Evolutionary conservation across 2,113 vertebrate species (phyloP).

Genomic region (Corythornis madagascariensis): DNA sequence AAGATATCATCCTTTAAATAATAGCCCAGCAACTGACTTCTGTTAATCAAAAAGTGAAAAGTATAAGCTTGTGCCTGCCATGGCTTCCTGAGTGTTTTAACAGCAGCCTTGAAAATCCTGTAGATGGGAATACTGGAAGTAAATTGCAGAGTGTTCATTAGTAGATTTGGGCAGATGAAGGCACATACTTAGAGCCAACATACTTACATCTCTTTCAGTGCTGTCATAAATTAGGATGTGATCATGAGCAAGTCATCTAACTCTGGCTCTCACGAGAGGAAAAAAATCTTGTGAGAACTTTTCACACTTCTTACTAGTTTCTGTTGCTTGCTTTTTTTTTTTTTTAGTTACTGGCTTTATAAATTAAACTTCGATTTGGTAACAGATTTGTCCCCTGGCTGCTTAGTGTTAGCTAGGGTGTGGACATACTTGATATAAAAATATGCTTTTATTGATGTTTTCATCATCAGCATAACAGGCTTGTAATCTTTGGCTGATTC

Average conservation of each 20-base stretch:
- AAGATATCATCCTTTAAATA: not conserved
- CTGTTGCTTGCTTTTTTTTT: not conserved
- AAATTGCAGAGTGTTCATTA: not conserved
- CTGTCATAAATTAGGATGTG: not conserved
- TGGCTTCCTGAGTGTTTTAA: conserved; percentile 44
- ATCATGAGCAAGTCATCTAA: not conserved
- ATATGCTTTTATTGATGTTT: not conserved
- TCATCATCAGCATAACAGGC: not conserved
- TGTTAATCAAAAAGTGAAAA: not conserved
- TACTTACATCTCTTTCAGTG: not conserved
- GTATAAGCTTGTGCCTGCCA: not conserved
- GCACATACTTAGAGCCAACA: not conserved
- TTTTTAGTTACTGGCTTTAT: not conserved
- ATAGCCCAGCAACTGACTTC: not conserved
- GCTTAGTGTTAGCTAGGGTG: not conserved
- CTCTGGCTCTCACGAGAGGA: not conserved
- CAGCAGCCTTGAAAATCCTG: not conserved
- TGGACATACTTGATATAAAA: not conserved
- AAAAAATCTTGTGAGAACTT: not conserved
- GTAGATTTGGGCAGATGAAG: not conserved
- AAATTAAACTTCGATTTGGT: conserved; percentile 42
- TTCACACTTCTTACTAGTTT: not conserved
- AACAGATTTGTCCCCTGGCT: not conserved
- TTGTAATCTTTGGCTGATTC: not conserved
- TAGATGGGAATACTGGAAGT: not conserved